Evolutionary conservation across 2,797 vertebrate species (phyloP), one percentile per base, ranked within the genome.

Genomic region (Lateolabrax maculatus): DNA sequence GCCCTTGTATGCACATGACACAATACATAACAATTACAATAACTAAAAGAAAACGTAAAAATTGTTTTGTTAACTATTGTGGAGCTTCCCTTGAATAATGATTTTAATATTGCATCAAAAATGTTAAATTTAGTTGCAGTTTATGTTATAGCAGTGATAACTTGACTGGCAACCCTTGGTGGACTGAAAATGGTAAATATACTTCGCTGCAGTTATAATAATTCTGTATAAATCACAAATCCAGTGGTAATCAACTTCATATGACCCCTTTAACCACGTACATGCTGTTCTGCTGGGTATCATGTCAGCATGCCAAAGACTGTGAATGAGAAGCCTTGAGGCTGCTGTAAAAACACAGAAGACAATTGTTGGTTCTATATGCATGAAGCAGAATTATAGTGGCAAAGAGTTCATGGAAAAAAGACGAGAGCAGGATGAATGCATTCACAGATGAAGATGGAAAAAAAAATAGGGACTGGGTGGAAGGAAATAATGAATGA

Each of bases 401-500:
- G 68, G 84, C 69, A 60, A 78, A 79, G 80, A 87, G 83, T 87
- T 90, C 87, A 92, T 89, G 80, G 76, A 85, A 82, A 85, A 80
- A 78, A 85, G 73, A 71, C 8, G 53, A 79, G 75, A 75, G 67
- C 52, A 41, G 77, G 79, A 85, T 79, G 80, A 83, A 85, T 84
- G 89, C 74, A 56, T 83, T 87, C 75, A 81, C 58, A 48, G 64
- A 86, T 65, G 79, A 80, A 74, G 77, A 84, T 67, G 67, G 76
- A 75, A 77, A 84, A 84, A n/a, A 82, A 84, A 81, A 75, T 44
- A 78, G 71, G 79, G 74, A 73, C 77, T 29, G 57, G 46, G 56
- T 75, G 84, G 85, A 89, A 79, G 77, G 83, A 87, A 92, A 87
- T 90, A 88, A 90, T 84, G 86, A 90, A 90, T 90, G 89, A 91